Evolutionary conservation across 2,888 invertebrate genomes (phyloP).

Genomic region (Cataglyphis rosenhaueri): DNA sequence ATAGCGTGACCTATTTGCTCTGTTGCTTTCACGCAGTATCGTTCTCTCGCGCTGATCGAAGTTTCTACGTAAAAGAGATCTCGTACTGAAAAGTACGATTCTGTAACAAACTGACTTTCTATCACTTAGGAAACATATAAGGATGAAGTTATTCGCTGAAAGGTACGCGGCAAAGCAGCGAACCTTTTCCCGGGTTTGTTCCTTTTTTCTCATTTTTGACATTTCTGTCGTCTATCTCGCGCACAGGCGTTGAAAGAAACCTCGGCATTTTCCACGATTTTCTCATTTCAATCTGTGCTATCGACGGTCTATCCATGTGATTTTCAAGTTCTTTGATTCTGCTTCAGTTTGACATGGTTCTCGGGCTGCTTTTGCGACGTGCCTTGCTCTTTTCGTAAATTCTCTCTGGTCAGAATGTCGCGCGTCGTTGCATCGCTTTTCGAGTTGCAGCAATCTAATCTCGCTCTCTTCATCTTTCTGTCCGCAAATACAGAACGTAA

Average conservation of each 20-base stretch:
- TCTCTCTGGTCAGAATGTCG: conserved; percentile 44
- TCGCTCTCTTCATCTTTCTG: conserved; percentile 3
- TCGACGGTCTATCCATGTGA: conserved; percentile 10
- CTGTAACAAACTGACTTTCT: conserved; percentile 47
- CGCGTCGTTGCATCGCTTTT: conserved; percentile 11
- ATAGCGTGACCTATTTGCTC: conserved; percentile 45
- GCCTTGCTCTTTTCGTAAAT: conserved; percentile 46
- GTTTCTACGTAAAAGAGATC: conserved; percentile 41
- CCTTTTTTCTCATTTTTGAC: conserved; percentile 29
- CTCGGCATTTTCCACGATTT: conserved; percentile 31
- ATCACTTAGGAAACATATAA: conserved; percentile 50
- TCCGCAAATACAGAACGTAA: conserved; percentile 26
- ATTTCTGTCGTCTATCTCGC: conserved; percentile 15
- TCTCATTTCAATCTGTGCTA: conserved; percentile 35
- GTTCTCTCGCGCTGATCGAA: conserved; percentile 30
- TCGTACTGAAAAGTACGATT: conserved; percentile 44
- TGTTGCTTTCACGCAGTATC: neutral
- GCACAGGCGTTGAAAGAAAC: conserved; percentile 29
- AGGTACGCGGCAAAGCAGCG: conserved; percentile 34
- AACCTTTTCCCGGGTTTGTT: conserved; percentile 11
- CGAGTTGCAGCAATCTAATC: conserved; percentile 33
- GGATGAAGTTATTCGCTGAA: conserved; percentile 40
- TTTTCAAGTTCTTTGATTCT: conserved; percentile 56
- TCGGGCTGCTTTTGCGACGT: conserved; percentile 22
- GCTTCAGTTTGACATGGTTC: conserved; percentile 40